Evolutionary conservation across 2,888 invertebrate species (phyloP).

Genomic region (Cataglyphis cursor): DNA sequence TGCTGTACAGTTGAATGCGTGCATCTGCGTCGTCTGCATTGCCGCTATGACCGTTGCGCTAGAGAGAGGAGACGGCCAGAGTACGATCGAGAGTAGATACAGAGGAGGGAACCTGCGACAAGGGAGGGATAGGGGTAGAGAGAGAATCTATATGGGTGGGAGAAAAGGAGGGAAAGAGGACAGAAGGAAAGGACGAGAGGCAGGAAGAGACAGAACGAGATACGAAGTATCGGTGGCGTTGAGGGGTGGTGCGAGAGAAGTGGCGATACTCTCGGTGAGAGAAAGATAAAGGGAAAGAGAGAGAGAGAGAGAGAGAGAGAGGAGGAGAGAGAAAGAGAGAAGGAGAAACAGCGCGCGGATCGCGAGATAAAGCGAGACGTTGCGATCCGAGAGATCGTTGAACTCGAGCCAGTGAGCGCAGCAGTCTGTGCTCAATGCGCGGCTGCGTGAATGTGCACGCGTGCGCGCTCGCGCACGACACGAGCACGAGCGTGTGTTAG

Average conservation of each 20-base stretch:
- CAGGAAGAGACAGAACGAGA: conserved; percentile 57
- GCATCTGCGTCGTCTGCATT: conserved; percentile 51
- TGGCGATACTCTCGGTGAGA: conserved; percentile 38
- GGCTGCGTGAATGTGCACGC: conserved; percentile 67
- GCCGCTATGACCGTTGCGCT: conserved; percentile 56
- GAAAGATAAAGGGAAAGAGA: conserved; percentile 27
- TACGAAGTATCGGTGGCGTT: conserved; percentile 44
- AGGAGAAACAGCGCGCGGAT: conserved; percentile 41
- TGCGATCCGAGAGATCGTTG: conserved; percentile 78
- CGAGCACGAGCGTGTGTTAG: conserved; percentile 42
- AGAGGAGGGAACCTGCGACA: conserved; percentile 16
- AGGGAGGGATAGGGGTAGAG: background rate
- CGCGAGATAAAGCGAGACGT: conserved; percentile 67
- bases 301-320: conserved; percentile 14
- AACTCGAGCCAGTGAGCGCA: conserved; percentile 78
- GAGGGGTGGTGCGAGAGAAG: conserved; percentile 25
- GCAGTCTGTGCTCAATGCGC: conserved; percentile 74
- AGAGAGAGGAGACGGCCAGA: background rate
- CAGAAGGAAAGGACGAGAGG: conserved; percentile 57
- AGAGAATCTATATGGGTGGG: conserved; percentile 41
- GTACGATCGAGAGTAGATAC: conserved; percentile 14
- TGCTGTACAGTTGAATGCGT: conserved; percentile 38
- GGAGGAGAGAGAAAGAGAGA: conserved; percentile 34
- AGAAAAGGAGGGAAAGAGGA: conserved; percentile 55
- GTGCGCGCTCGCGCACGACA: conserved; percentile 56